phyloP scores from a whole-genome alignment of 2,113 vertebrate species.

The Limnothrissa miodon region DNA sequence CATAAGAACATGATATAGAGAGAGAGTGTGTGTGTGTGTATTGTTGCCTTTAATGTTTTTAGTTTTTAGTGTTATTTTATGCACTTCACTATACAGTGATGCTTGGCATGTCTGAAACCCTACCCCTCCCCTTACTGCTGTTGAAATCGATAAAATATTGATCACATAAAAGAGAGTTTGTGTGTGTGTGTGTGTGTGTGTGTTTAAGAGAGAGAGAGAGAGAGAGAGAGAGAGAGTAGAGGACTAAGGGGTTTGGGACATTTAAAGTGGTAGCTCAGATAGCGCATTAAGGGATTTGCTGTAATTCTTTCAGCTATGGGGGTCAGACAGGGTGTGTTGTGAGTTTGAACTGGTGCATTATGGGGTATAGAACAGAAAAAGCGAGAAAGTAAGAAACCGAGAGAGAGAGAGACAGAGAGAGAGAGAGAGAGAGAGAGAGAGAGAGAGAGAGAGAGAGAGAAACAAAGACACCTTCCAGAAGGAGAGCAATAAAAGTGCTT shows the following conservation, averaged over 20 bases:
- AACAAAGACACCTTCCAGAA: neutral
- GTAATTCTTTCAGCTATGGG: neutral
- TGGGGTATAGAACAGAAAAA: neutral
- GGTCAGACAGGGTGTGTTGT: constrained; percentile 1
- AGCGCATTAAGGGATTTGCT: neutral
- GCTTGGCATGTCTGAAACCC: too few species aligned
- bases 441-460: neutral
- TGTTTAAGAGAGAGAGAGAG: too few species aligned
- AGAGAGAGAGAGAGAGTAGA: too few species aligned
- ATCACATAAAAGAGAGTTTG: too few species aligned
- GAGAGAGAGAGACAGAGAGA: neutral
- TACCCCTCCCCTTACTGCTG: too few species aligned
- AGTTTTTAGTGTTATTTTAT: too few species aligned
- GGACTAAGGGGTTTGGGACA: neutral
- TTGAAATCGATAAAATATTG: too few species aligned
- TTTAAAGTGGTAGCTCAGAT: neutral
- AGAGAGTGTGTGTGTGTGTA: neutral
- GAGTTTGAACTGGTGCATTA: neutral
- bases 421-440: neutral
- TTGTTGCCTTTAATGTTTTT: too few species aligned
- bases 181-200: constrained; percentile 2
- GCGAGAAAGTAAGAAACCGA: neutral
- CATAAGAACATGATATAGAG: neutral
- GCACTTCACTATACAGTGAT: too few species aligned
- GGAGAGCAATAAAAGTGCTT: neutral